These are phyloP conservation scores for Megalops cyprinoides DNA, from an alignment of 2,797 vertebrate species.

Conservation along the genomic window DNA sequence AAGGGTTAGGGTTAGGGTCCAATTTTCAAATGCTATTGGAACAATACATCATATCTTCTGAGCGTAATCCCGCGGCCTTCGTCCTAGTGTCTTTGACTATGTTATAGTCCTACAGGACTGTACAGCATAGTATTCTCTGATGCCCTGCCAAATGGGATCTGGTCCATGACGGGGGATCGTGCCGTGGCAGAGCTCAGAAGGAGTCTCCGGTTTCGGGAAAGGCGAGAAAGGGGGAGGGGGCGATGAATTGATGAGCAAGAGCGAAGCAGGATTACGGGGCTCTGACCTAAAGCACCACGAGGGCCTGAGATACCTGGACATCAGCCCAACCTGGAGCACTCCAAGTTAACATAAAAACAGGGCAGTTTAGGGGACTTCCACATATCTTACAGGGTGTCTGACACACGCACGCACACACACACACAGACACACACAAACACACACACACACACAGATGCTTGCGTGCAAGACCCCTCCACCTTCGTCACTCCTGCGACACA, in stretches of 20 bases:
- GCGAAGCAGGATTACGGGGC: conserved; percentile 17
- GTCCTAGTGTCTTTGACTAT: neutral
- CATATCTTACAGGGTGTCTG: neutral
- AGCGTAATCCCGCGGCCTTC: neutral
- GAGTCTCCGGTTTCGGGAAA: conserved; percentile 43
- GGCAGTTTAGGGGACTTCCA: neutral
- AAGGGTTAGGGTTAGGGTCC: neutral
- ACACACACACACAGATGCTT: conserved; percentile 24
- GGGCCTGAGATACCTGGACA: conserved; percentile 35
- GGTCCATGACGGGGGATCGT: neutral
- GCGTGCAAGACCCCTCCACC: conserved; percentile 1
- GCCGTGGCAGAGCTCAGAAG: conserved; percentile 38
- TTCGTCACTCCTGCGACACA: conserved; percentile 5
- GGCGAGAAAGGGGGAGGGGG: neutral
- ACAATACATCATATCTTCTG: neutral
- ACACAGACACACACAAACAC: conserved; percentile 4
- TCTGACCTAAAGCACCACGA: neutral
- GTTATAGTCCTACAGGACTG: neutral
- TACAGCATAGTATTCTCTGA: neutral
- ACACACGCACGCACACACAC: neutral
- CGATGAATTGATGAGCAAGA: conserved; percentile 41
- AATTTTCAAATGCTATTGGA: neutral
- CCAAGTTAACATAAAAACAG: neutral
- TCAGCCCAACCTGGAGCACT: conserved; percentile 3
- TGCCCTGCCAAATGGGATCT: neutral